Conservation (phyloP, 1,140 invertebrate species). For the Brachionus sp. region DNA sequence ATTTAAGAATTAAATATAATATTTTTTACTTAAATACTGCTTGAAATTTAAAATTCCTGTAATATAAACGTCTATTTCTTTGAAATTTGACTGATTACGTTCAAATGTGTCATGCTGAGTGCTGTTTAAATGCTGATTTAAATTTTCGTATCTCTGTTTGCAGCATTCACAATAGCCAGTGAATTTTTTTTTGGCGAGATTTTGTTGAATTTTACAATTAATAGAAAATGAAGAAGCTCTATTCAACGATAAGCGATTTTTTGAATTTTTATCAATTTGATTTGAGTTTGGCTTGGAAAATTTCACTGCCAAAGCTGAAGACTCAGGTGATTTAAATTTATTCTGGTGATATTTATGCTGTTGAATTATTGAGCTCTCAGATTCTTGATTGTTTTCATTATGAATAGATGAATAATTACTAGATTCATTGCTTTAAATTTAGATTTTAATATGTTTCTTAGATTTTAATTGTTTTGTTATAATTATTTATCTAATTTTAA, state of each 20-base stretch:
- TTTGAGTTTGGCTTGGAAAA: not conserved
- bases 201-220: not conserved
- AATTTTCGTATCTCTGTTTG: slow-evolving; percentile 35
- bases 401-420: slow-evolving; percentile 13
- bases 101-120: slow-evolving; percentile 18
- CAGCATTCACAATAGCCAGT: slow-evolving; percentile 45
- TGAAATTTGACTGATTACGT: slow-evolving; percentile 35
- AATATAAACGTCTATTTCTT: not conserved
- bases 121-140: slow-evolving; percentile 32
- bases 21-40: slow-evolving; percentile 11
- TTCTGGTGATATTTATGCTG: not conserved
- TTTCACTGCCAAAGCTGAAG: not conserved
- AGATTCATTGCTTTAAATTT: not conserved
- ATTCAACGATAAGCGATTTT: not conserved
- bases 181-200: slow-evolving; percentile 1
- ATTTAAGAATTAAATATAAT: too few species aligned
- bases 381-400: not conserved
- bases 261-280: not conserved
- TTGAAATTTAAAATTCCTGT: slow-evolving; percentile 11
- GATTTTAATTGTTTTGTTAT: too few species aligned
- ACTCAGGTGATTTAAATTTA: slow-evolving; percentile 9
- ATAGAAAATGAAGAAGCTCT: slow-evolving; percentile 1
- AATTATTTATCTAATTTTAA: too few species aligned
- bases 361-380: not conserved
- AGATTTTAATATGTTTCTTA: too few species aligned